Evolutionary conservation across 2,113 vertebrate species (phyloP), one percentile per base, ranked within the genome.

Genomic region (Ceyx cyanopectus): DNA sequence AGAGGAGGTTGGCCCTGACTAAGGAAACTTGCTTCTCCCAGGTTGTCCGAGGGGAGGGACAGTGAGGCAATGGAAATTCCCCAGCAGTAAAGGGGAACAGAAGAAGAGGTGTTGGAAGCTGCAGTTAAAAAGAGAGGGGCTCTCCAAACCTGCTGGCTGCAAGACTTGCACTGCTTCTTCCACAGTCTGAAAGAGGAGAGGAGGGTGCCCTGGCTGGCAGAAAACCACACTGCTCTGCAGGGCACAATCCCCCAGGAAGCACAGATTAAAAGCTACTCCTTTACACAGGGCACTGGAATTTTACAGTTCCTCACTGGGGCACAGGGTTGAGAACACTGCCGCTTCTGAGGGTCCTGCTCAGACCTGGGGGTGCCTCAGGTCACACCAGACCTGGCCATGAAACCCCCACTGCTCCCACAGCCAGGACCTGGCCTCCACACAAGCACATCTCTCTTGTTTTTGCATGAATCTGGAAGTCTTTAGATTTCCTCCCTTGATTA

Each of bases 21-120:
- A 90, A 96, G 96, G 94, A 96, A 96, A 96, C 80, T 69, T 20
- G 0, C 65, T 94, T 94, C 94, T 90, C 94, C 76, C 93, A 96
- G 90, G 96, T 94, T 95, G 83, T 90, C 73, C 7, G 62, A 94
- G 76, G 93, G 92, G 92, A 93, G 88, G 90, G 85, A 94, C 88
- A 21, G 73, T 72, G 69, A 60, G 92, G 96, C 85, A 94, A 68
- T 96, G 96, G 96, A 96, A 96, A 96, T 93, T 96, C 93, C 92
- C 96, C 88, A 90, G 88, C 92, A 92, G 57, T 68, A 88, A 88
- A 74, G 40, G 34, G 72, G 80, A 96, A 96, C 93, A 95, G 95
- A 96, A 95, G 94, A 89, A 93, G 63, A 96, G 80, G 92, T 94
- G 85, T 57, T 94, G 73, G 92, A 93, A 93, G 43, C 77, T 88